Percentiles rank a stretch among this genome's conserved stretches.
Conservation (phyloP, 2,888 invertebrate genomes). For the Chloroclystis v-ata region DNA sequence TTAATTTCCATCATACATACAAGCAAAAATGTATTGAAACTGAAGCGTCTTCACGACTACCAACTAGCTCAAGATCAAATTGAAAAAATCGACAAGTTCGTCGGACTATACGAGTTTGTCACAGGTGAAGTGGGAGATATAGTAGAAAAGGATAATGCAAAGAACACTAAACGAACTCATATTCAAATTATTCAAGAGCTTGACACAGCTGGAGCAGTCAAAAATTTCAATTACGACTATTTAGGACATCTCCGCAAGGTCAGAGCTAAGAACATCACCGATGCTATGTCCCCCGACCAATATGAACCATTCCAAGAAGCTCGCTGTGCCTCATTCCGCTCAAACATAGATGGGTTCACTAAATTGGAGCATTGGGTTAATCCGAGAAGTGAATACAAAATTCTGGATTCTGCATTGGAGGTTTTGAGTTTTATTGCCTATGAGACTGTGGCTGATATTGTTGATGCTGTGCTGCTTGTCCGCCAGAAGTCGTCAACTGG, state of each 20-base stretch:
- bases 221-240: conserved; percentile 74
- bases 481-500: conserved; percentile 78
- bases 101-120: neutral
- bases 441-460: conserved; percentile 92
- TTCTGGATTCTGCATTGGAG: conserved; percentile 82
- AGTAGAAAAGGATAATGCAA: conserved; percentile 58
- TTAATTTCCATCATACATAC: conserved; percentile 90
- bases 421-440: conserved; percentile 91
- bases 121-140: conserved; percentile 65
- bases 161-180: conserved; percentile 51
- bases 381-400: conserved; percentile 79
- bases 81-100: conserved; percentile 44
- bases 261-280: conserved; percentile 76
- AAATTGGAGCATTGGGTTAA: conserved; percentile 81
- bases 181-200: conserved; percentile 74
- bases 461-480: conserved; percentile 89
- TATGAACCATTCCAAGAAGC: conserved; percentile 90
- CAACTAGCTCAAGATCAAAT: conserved; percentile 78
- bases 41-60: conserved; percentile 86
- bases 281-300: conserved; percentile 73
- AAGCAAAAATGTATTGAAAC: conserved; percentile 81
- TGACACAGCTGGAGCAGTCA: conserved; percentile 76
- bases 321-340: conserved; percentile 83
- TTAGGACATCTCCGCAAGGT: conserved; percentile 79
- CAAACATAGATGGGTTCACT: conserved; percentile 64